Base-by-base conservation (phyloP, 2,113 vertebrate genomes). In the Ornithorhynchus anatinus region DNA sequence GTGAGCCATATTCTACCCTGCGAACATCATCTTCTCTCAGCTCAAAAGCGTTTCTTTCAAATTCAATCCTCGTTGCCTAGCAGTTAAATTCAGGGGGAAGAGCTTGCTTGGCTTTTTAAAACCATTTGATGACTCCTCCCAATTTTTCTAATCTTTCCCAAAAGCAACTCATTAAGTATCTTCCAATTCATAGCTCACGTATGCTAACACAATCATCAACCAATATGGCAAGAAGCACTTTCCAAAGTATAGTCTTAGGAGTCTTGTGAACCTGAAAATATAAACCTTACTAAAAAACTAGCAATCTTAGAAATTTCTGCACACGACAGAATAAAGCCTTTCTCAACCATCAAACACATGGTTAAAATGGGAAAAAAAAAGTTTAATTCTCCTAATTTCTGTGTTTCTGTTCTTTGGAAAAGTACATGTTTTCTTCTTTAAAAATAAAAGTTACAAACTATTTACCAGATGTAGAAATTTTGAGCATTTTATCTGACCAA, bases 371-470 rank as follows among this genome's bases (percentile, higher is more conserved):
- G n/a, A n/a, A n/a, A n/a, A n/a, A n/a, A n/a, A n/a, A n/a, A n/a
- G n/a, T 45, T 39, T 59, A 68, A 68, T 45, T 44, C 35, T 12
- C 60, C 44, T 79, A 45, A 33, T 64, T 75, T 52, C 80, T n/a
- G 31, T 63, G 61, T 45, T 23, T 82, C 47, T 79, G 72, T 67
- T 79, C 88, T 89, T 88, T 82, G 54, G 47, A 57, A 85, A 80
- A 44, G 62, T 79, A 83, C 86, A 64, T 44, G 62, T 71, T 48
- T 82, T 83, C 76, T 72, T 85, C 79, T 91, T 89, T 67, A 71
- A 67, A 89, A 87, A 58, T 38, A 58, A 87, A 91, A 87, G 75
- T 75, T 82, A 79, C 75, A 88, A 42, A 87, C 47, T 73, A 75
- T 72, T 82, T 85, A 62, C 36, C 83, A 59, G 64, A 80, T 60